These are phyloP conservation scores for Platerodrilus igneus DNA, from an alignment of 2,888 invertebrate genomes.

Conservation along the genomic window DNA sequence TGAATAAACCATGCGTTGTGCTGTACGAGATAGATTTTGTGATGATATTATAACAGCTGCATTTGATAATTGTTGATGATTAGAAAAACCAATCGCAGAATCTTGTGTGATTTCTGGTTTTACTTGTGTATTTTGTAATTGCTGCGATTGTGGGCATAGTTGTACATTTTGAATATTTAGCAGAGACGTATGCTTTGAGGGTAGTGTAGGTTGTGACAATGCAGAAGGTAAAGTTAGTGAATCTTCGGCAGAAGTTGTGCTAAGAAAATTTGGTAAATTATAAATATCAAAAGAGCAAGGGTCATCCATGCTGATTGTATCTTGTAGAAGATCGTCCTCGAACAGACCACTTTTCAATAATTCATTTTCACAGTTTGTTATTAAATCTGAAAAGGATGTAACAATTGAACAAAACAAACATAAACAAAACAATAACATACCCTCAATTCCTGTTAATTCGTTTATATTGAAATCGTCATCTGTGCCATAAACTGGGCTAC, in stretches of 20 bases:
- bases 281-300: constrained; percentile 49
- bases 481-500: constrained; percentile 46
- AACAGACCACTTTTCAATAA: constrained; percentile 54
- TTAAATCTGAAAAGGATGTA: constrained; percentile 54
- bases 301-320: constrained; percentile 48
- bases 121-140: constrained; percentile 10
- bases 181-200: constrained; percentile 4
- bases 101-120: constrained; percentile 18
- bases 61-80: constrained; percentile 28
- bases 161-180: constrained; percentile 8
- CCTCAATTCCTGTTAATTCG: constrained; percentile 66
- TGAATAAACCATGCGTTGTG: constrained; percentile 40
- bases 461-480: constrained; percentile 61
- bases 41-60: constrained; percentile 41
- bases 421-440: constrained; percentile 45
- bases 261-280: constrained; percentile 36
- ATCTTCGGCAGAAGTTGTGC: no score
- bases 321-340: constrained; percentile 51
- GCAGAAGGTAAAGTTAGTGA: no score
- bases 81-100: constrained; percentile 16
- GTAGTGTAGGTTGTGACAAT: no score
- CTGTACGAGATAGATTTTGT: constrained; percentile 23
- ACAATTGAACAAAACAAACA: constrained; percentile 9
- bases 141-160: not conserved
- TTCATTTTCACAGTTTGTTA: constrained; percentile 64